Evolutionary conservation across 2,113 vertebrate species (phyloP).

Genomic region (Trichechus manatus): DNA sequence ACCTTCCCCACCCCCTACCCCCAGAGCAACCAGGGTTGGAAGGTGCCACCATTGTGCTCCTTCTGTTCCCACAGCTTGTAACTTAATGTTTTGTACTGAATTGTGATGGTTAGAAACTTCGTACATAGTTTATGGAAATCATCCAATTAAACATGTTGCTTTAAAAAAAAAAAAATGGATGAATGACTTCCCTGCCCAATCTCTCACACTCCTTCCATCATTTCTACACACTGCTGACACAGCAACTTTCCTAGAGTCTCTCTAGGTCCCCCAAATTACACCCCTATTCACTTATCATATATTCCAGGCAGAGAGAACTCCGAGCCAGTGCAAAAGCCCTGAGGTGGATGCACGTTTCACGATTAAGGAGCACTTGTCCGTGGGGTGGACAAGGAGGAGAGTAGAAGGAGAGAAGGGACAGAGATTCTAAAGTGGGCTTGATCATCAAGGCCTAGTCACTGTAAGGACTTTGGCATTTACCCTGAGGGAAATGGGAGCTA

Average conservation of each 20-base stretch:
- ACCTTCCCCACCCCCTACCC: too few species aligned
- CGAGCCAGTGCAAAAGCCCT: background rate
- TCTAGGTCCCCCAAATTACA: too few species aligned
- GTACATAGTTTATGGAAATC: constrained; percentile 83
- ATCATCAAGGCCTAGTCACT: background rate
- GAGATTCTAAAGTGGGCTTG: background rate
- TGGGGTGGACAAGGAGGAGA: background rate
- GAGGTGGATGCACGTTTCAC: background rate
- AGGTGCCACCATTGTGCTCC: too few species aligned
- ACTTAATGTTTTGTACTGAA: background rate
- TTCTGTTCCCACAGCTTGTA: too few species aligned
- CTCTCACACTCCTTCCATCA: too few species aligned
- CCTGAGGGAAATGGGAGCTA: too few species aligned
- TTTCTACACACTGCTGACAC: too few species aligned
- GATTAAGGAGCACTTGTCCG: background rate
- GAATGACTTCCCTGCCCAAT: too few species aligned
- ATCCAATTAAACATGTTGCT: constrained; percentile 79
- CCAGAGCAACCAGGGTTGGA: too few species aligned
- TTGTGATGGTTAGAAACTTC: constrained; percentile 84
- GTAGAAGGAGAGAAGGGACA: background rate
- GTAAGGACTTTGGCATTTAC: background rate
- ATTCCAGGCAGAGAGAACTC: background rate
- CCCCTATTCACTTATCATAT: background rate
- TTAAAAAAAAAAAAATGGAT: background rate
- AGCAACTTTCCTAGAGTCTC: too few species aligned